Conservation (phyloP, 2,113 vertebrate genomes). For the Argyrosomus japonicus region DNA sequence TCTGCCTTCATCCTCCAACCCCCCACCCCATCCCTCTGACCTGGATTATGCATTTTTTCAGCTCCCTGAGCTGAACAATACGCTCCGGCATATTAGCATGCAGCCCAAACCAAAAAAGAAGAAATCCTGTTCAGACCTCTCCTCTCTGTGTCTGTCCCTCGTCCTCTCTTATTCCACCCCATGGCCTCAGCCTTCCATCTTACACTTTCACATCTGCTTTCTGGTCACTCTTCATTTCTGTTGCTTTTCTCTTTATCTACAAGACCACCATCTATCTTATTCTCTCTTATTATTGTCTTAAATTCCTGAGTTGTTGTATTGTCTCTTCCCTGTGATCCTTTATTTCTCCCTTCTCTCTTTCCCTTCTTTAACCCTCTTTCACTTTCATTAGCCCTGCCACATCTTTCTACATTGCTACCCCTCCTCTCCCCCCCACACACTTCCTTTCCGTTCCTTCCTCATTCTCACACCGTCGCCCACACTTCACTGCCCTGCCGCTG, state of each 20-base stretch:
- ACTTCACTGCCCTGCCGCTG: slow-evolving; percentile 67
- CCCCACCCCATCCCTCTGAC: slow-evolving; percentile 52
- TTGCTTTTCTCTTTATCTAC: slow-evolving; percentile 33
- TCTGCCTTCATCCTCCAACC: slow-evolving; percentile 28
- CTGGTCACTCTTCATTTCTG: slow-evolving; percentile 38
- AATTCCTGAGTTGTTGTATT: neutral
- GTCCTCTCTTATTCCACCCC: slow-evolving; percentile 35
- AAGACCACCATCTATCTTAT: slow-evolving; percentile 17
- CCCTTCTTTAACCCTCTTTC: slow-evolving; percentile 1
- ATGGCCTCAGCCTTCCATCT: slow-evolving; percentile 64
- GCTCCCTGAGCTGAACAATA: slow-evolving; percentile 75
- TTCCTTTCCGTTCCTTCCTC: slow-evolving; percentile 40
- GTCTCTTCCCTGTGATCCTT: neutral
- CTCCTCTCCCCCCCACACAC: neutral
- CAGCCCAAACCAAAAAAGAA: slow-evolving; percentile 50
- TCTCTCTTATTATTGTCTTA: slow-evolving; percentile 13
- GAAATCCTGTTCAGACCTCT: slow-evolving; percentile 55
- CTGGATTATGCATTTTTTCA: slow-evolving; percentile 72
- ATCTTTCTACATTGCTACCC: slow-evolving; percentile 17
- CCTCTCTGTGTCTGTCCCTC: slow-evolving; percentile 37
- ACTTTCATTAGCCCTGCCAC: slow-evolving; percentile 15
- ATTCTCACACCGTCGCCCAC: slow-evolving; percentile 60
- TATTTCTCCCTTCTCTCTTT: neutral
- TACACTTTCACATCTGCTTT: slow-evolving; percentile 34
- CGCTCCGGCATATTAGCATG: slow-evolving; percentile 62